Percentiles rank a stretch among this genome's conserved stretches.
Evolutionary conservation across 2,113 vertebrate genomes (phyloP).

Genomic region (Phodopus roborovskii): DNA sequence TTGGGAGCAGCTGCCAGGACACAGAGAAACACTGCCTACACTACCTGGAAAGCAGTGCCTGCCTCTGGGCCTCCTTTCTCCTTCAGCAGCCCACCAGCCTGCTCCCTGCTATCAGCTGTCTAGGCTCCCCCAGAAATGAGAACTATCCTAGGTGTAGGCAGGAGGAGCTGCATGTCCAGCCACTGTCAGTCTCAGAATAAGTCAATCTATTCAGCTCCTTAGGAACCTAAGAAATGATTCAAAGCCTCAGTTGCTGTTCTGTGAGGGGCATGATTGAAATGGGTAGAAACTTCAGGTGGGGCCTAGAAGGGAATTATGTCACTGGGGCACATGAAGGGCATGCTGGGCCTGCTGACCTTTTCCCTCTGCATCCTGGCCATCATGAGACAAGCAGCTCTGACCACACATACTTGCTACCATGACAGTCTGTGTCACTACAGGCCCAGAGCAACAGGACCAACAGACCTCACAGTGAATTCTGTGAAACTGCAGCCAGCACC

Average conservation of each 20-base stretch:
- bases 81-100: too few species aligned
- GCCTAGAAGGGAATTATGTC: not conserved
- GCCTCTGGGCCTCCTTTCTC: too few species aligned
- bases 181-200: too few species aligned
- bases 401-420: not conserved
- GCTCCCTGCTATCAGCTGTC: too few species aligned
- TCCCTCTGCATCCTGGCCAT: not conserved
- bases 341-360: not conserved
- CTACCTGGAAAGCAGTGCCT: not conserved
- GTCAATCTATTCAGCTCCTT: too few species aligned
- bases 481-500: not conserved
- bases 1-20: too few species aligned
- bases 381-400: not conserved
- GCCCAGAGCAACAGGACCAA: not conserved
- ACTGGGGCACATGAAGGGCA: not conserved
- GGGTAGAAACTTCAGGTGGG: not conserved
- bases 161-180: too few species aligned
- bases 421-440: too few species aligned
- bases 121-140: too few species aligned
- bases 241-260: not conserved
- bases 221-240: too few species aligned
- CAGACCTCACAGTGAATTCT: not conserved
- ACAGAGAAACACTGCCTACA: not conserved
- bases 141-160: too few species aligned
- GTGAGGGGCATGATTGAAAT: not conserved